phyloP scores from a whole-genome alignment of 2,888 invertebrate genomes.

The Pachliopta kotzebuea region DNA sequence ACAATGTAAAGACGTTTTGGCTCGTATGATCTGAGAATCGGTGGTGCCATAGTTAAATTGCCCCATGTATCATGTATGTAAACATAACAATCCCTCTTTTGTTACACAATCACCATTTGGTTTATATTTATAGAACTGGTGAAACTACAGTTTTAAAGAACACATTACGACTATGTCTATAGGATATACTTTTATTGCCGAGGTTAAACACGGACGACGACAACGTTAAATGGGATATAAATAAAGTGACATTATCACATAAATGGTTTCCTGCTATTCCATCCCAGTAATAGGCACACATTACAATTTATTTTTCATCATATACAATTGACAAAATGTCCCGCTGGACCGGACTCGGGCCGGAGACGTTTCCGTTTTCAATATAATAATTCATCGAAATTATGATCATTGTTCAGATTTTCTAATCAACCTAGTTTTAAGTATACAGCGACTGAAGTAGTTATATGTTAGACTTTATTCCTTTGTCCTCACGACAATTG shows the following conservation, averaged over 20 bases:
- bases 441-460: neutral
- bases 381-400: slow-evolving; percentile 7
- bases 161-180: neutral
- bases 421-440: neutral
- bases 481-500: neutral
- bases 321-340: slow-evolving; percentile 18
- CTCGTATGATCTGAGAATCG: no score
- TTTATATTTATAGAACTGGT: no score
- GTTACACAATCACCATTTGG: no score
- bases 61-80: no score
- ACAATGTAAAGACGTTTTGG: no score
- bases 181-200: neutral
- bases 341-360: neutral
- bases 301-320: slow-evolving; percentile 25
- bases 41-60: no score
- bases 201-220: slow-evolving; percentile 1
- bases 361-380: slow-evolving; percentile 13
- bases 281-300: slow-evolving; percentile 8
- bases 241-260: slow-evolving; percentile 24
- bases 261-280: slow-evolving; percentile 20
- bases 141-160: neutral
- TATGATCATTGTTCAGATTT: neutral
- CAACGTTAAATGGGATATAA: slow-evolving; percentile 4
- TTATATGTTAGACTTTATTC: neutral
- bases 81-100: no score